These are phyloP conservation scores for Oxygymnocypris stewartii DNA, from an alignment of 2,113 vertebrate species.

Conservation along the genomic window DNA sequence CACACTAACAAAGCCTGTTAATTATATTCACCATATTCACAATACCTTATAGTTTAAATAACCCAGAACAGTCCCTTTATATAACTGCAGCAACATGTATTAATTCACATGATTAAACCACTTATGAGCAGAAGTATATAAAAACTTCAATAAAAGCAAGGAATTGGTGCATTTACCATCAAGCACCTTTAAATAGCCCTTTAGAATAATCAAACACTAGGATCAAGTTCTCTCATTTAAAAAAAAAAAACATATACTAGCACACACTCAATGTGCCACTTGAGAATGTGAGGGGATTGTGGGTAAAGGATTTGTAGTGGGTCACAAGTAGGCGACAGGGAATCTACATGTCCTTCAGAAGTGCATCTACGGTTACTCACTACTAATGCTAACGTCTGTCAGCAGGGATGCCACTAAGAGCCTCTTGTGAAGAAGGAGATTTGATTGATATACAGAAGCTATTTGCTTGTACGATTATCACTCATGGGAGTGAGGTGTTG, in stretches of 20 bases:
- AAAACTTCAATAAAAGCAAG: neutral
- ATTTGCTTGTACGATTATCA: conserved; percentile 67
- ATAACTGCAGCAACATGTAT: neutral
- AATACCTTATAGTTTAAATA: neutral
- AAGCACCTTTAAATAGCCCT: conserved; percentile 40
- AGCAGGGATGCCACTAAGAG: conserved; percentile 56
- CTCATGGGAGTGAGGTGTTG: conserved; percentile 42
- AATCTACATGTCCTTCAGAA: conserved; percentile 48
- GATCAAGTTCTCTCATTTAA: neutral
- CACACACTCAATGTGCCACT: conserved; percentile 11
- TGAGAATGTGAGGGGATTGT: conserved; percentile 28
- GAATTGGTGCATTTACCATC: conserved; percentile 3
- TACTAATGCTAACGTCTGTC: conserved; percentile 60
- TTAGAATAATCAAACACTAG: conserved; percentile 43
- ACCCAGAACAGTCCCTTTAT: neutral
- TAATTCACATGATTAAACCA: neutral
- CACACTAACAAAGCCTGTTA: neutral
- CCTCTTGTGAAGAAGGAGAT: conserved; percentile 51
- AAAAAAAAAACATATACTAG: conserved; percentile 47
- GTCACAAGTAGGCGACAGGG: conserved; percentile 4
- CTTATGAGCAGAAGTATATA: conserved; percentile 14
- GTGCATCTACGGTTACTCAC: conserved; percentile 53
- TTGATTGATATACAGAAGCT: conserved; percentile 66
- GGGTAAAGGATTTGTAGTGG: conserved; percentile 27
- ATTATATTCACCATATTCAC: neutral